These are phyloP conservation scores for Parnassius glacialis DNA, from an alignment of 2,888 invertebrate genomes.

Conservation along the genomic window DNA sequence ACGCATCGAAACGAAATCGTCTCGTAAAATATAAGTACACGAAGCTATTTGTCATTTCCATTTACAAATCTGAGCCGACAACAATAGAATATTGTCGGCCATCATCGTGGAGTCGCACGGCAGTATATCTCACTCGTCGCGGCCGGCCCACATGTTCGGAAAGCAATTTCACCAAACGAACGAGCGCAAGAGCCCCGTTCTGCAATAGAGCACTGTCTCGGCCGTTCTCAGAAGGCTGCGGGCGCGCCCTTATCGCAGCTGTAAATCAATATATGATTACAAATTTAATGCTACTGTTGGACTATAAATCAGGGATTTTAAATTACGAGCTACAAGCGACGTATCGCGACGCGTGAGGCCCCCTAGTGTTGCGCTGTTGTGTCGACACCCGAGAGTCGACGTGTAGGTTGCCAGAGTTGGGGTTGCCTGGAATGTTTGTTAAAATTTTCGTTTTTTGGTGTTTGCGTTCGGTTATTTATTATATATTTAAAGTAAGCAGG, in stretches of 20 bases:
- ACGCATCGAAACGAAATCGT: not conserved
- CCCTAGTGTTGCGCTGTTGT: constrained; percentile 74
- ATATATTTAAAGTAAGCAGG: not conserved
- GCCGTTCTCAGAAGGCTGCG: constrained; percentile 68
- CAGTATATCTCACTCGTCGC: constrained; percentile 32
- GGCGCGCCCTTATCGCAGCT: constrained; percentile 72
- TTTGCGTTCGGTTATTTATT: too few species aligned
- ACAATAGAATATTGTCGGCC: constrained; percentile 24
- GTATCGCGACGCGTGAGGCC: constrained; percentile 76
- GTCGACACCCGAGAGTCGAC: constrained; percentile 72
- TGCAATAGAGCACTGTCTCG: constrained; percentile 50
- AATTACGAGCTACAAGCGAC: constrained; percentile 76
- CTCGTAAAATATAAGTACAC: constrained; percentile 9
- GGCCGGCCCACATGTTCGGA: constrained; percentile 45
- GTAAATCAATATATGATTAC: constrained; percentile 82
- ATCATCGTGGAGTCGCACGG: constrained; percentile 8
- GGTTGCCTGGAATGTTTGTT: constrained; percentile 7
- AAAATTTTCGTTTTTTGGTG: not conserved
- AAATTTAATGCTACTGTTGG: constrained; percentile 81
- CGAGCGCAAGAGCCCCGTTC: constrained; percentile 41
- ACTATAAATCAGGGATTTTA: constrained; percentile 78
- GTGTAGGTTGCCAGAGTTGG: constrained; percentile 36
- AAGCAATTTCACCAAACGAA: constrained; percentile 59
- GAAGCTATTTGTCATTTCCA: constrained; percentile 18
- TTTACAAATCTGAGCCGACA: constrained; percentile 17